phyloP scores from a whole-genome alignment of 2,888 invertebrate species.

The Heliconius sara region DNA sequence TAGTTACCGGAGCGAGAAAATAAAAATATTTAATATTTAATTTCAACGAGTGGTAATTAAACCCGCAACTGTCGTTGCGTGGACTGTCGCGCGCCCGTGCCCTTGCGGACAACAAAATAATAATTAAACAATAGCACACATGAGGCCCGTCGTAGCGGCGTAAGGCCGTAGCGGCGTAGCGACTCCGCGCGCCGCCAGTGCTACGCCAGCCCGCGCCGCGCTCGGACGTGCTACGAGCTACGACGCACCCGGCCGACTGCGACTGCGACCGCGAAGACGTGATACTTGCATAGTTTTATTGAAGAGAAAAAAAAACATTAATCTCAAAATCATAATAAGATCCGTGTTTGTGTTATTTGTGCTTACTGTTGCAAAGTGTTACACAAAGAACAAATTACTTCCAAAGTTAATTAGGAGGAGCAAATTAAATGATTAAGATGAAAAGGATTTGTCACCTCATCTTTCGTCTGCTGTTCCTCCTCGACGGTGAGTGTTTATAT shows the following conservation, averaged over 20 bases:
- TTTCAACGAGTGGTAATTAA: background rate
- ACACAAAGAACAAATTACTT: slow-evolving; percentile 30
- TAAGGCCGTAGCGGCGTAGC: slow-evolving; percentile 36
- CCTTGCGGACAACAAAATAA: background rate
- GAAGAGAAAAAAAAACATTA: slow-evolving; percentile 1
- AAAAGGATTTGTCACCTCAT: slow-evolving; percentile 77
- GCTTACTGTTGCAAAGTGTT: slow-evolving; percentile 5
- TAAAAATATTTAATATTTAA: too few species aligned
- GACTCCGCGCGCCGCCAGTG: slow-evolving; percentile 44
- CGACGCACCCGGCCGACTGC: slow-evolving; percentile 37
- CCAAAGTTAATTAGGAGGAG: slow-evolving; percentile 52
- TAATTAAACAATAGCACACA: background rate
- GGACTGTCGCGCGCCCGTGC: too few species aligned
- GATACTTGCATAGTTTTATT: slow-evolving; percentile 21
- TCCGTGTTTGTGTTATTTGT: slow-evolving; percentile 40
- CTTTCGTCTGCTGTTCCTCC: slow-evolving; percentile 72
- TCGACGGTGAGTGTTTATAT: slow-evolving; percentile 68
- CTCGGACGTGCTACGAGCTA: slow-evolving; percentile 50
- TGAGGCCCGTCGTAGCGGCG: slow-evolving; percentile 46
- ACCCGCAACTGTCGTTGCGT: background rate
- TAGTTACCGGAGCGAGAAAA: too few species aligned
- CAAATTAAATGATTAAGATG: slow-evolving; percentile 69
- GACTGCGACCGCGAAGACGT: slow-evolving; percentile 24
- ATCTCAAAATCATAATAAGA: slow-evolving; percentile 31
- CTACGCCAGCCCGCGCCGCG: slow-evolving; percentile 40